Conservation (phyloP, 2,888 invertebrate species). For the Drosophila recens region DNA sequence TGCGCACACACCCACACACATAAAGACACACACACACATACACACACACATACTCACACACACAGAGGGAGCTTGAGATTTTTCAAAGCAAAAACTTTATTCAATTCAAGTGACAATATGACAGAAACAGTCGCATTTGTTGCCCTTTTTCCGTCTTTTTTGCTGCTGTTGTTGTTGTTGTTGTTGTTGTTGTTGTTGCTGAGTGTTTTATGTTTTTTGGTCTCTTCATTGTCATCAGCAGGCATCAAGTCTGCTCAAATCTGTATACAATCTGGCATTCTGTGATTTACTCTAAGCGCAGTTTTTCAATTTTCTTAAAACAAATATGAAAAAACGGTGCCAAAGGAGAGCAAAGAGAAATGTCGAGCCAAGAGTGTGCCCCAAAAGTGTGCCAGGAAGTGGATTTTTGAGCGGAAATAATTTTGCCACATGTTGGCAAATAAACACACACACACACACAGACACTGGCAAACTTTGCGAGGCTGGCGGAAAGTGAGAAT, state of each 20-base stretch:
- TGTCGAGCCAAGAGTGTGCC: conserved; percentile 29
- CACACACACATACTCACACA: too few species aligned
- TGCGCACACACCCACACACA: conserved; percentile 3
- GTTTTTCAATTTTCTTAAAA: conserved; percentile 69
- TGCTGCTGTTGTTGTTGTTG: not conserved
- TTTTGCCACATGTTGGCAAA: conserved; percentile 79
- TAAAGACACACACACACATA: not conserved
- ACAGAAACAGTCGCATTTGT: conserved; percentile 51
- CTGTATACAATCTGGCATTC: conserved; percentile 38
- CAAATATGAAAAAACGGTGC: conserved; percentile 21
- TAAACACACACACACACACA: conserved; percentile 44
- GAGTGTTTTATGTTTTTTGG: conserved; percentile 23
- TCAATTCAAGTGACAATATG: conserved; percentile 62
- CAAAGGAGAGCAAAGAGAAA: not conserved
- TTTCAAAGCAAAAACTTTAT: conserved; percentile 66
- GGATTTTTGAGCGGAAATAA: conserved; percentile 80
- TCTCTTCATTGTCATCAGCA: conserved; percentile 56
- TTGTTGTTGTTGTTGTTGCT: conserved; percentile 7
- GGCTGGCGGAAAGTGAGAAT: not conserved
- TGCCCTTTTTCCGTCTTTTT: conserved; percentile 34
- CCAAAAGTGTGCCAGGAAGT: conserved; percentile 63
- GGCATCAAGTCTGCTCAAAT: conserved; percentile 40
- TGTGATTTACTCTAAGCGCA: conserved; percentile 55
- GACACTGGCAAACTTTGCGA: conserved; percentile 1
- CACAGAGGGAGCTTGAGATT: conserved; percentile 4